Evolutionary conservation across 1,140 invertebrate genomes (phyloP).

Genomic region (Idris sp.): DNA sequence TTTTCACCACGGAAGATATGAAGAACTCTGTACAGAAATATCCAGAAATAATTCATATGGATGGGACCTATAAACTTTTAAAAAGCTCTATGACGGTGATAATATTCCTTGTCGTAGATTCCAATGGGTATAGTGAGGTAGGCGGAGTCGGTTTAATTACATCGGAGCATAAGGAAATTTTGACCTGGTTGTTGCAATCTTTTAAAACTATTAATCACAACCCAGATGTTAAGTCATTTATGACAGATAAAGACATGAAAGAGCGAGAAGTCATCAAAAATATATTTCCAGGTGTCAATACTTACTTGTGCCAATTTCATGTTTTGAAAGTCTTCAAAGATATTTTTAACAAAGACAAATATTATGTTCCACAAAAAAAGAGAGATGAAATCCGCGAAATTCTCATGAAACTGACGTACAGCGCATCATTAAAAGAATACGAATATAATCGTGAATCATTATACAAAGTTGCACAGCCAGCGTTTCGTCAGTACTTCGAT

Average conservation of each 20-base stretch:
- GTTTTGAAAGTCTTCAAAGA: conserved; percentile 21
- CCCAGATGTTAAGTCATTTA: conserved; percentile 24
- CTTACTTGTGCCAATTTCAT: conserved; percentile 40
- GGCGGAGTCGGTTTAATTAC: not conserved
- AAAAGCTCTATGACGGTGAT: conserved; percentile 21
- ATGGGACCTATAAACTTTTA: conserved; percentile 44
- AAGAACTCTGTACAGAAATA: conserved; percentile 17
- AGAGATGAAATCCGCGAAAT: conserved; percentile 3
- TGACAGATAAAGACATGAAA: conserved; percentile 47
- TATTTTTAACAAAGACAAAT: not conserved
- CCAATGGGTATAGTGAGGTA: conserved; percentile 13
- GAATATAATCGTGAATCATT: too few species aligned
- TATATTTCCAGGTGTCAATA: conserved; percentile 22
- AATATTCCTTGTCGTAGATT: conserved; percentile 41
- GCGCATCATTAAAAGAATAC: conserved; percentile 20
- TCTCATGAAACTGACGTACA: conserved; percentile 21
- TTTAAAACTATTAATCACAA: too few species aligned
- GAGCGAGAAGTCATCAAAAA: conserved; percentile 29
- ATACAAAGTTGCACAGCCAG: too few species aligned
- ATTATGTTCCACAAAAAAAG: conserved; percentile 15
- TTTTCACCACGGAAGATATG: conserved; percentile 30
- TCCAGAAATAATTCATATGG: conserved; percentile 31
- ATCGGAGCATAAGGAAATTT: not conserved
- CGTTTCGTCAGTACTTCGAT: too few species aligned
- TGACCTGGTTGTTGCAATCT: too few species aligned